Base-by-base conservation (phyloP, 2,113 vertebrate species). In the Caranx ignobilis region DNA sequence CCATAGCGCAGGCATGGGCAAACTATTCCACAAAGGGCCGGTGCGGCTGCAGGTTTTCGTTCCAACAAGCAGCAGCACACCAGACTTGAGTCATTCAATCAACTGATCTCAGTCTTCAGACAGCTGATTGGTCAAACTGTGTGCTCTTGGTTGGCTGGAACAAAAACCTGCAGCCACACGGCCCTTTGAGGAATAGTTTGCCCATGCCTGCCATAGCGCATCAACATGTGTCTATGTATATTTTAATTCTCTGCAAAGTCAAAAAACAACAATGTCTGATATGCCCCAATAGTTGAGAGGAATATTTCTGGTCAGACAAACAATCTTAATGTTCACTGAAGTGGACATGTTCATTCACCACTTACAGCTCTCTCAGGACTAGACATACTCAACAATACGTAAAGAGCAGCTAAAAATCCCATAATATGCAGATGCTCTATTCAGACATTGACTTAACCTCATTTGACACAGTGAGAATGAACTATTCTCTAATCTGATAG, bases 401-500 rank as follows among this genome's bases (percentile, higher is more conserved):
- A 69, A 52, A 63, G 37, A 62, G 32, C 16, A 64, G 37, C 37
- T 50, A 47, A 74, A 82, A 67, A 59, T 57, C 61, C 48, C 47
- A 71, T 26, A 47, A 72, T 19, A 64, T 15, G 7, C n/a, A 75
- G 43, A 69, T 65, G 60, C 59, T 83, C 74, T 54, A 47, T 12
- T 68, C 13, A 60, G 37, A 37, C 52, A 74, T 7, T 7, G 52
- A 57, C 64, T 71, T 5, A 2, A 16, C 13, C 78, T 86, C 41
- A 35, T 85, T 70, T 76, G 57, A 79, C 15, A 74, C 52, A 19
- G 19, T 54, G 48, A 63, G 31, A 79, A 57, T 35, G 45, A 73
- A 80, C 81, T 76, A 11, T 66, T 83, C 64, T 47, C 65, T 87
- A 48, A 75, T 84, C 77, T 54, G 43, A 77, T 37, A 50, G 59